Percentiles rank a stretch among this genome's conserved stretches.
Evolutionary conservation across 2,113 vertebrate species (phyloP).

Genomic region (Gambusia affinis): DNA sequence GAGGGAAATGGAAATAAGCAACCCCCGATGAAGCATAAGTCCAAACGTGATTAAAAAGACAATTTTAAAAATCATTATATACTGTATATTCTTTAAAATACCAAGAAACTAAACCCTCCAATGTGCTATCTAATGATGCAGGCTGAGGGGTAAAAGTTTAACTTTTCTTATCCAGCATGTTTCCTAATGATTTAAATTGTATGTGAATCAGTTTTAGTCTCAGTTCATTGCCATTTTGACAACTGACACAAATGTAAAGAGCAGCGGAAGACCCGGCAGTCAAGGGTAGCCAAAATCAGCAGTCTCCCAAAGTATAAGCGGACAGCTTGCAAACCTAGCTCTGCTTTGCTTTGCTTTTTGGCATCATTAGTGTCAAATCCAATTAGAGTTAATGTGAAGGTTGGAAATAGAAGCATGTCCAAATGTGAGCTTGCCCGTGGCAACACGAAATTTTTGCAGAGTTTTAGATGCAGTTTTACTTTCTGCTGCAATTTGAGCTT

Average conservation of each 20-base stretch:
- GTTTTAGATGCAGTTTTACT: slow-evolving; percentile 40
- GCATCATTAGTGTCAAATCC: slow-evolving; percentile 69
- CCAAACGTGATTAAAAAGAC: not conserved
- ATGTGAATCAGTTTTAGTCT: slow-evolving; percentile 25
- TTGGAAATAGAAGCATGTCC: slow-evolving; percentile 49
- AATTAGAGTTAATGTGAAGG: slow-evolving; percentile 61
- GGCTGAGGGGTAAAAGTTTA: not conserved
- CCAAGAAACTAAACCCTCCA: not conserved
- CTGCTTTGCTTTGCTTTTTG: slow-evolving; percentile 58
- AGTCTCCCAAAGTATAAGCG: slow-evolving; percentile 41
- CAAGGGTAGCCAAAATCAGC: slow-evolving; percentile 33
- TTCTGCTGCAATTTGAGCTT: slow-evolving; percentile 11
- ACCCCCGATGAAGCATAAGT: not conserved
- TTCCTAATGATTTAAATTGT: not conserved
- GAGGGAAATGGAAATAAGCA: not conserved
- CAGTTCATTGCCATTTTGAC: slow-evolving; percentile 36
- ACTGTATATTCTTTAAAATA: not conserved
- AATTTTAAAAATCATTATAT: not conserved
- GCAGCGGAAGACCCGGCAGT: slow-evolving; percentile 19
- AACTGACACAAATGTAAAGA: slow-evolving; percentile 11
- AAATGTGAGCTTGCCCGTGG: slow-evolving; percentile 51
- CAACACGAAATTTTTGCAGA: slow-evolving; percentile 24
- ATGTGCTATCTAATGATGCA: not conserved
- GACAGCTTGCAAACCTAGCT: slow-evolving; percentile 39
- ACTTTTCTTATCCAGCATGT: not conserved